Percentiles rank a stretch among this genome's conserved stretches.
Evolutionary conservation across 2,797 vertebrate genomes (phyloP).

Genomic region (Clamator glandarius): DNA sequence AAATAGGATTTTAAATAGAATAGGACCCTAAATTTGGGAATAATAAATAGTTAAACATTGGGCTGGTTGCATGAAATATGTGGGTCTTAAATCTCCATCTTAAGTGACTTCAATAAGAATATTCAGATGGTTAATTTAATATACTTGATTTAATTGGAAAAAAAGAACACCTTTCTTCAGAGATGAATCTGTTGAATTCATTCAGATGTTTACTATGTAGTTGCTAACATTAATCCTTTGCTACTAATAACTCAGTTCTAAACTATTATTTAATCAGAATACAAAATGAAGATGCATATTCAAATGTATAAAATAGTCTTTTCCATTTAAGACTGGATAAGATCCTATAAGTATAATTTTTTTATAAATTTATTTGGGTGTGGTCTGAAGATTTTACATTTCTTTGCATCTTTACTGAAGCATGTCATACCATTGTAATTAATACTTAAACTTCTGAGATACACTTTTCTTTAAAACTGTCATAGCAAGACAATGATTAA

Average conservation of each 20-base stretch:
- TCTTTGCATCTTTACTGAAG: neutral
- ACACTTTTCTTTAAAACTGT: neutral
- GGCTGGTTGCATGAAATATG: neutral
- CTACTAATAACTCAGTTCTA: neutral
- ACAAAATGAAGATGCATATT: neutral
- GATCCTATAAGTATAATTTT: neutral
- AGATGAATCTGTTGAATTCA: neutral
- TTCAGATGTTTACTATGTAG: neutral
- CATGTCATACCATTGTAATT: neutral
- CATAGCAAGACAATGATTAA: neutral
- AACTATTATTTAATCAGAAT: neutral
- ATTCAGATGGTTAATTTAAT: neutral
- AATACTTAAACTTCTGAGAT: neutral
- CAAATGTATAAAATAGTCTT: neutral
- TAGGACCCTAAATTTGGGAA: neutral
- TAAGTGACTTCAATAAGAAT: neutral
- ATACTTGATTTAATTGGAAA: neutral
- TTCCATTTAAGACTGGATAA: neutral
- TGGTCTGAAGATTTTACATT: neutral
- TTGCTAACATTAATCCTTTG: neutral
- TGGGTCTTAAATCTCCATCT: neutral
- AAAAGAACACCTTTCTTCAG: neutral
- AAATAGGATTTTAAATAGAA: neutral
- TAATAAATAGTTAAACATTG: neutral
- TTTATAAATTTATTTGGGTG: neutral